These are phyloP conservation scores for Eremophila alpestris DNA, from an alignment of 2,797 vertebrate genomes.

Conservation along the genomic window DNA sequence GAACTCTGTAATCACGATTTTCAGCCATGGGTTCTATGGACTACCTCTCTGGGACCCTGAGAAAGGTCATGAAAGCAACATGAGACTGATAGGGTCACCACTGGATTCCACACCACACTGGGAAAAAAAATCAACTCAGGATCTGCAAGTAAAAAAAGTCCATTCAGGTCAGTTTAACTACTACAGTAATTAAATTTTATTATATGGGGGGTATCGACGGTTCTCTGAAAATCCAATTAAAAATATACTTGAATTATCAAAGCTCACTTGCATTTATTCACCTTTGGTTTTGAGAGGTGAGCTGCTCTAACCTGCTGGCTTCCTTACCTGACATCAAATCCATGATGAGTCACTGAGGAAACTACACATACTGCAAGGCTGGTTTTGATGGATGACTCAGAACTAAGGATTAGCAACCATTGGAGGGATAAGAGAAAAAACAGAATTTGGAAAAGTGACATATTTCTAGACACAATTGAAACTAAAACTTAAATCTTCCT, in stretches of 20 bases:
- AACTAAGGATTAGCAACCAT: background rate
- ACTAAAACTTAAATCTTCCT: background rate
- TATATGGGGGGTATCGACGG: background rate
- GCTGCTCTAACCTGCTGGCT: background rate
- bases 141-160: background rate
- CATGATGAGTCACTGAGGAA: background rate
- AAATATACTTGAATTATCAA: background rate
- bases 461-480: background rate
- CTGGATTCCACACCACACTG: background rate
- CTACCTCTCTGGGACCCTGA: background rate
- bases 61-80: background rate
- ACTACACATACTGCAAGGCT: background rate
- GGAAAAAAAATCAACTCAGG: background rate
- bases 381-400: conserved; percentile 9
- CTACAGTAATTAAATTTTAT: background rate
- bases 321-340: background rate
- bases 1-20: background rate
- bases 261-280: background rate
- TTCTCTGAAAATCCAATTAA: background rate
- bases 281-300: background rate
- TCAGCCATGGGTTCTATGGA: background rate
- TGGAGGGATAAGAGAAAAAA: background rate
- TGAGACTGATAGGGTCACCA: background rate
- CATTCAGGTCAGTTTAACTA: background rate
- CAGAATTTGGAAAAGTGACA: background rate